Percentiles rank a stretch among this genome's conserved stretches.
Conservation (phyloP, 2,888 invertebrate genomes). For the Cremastinae sp. region DNA sequence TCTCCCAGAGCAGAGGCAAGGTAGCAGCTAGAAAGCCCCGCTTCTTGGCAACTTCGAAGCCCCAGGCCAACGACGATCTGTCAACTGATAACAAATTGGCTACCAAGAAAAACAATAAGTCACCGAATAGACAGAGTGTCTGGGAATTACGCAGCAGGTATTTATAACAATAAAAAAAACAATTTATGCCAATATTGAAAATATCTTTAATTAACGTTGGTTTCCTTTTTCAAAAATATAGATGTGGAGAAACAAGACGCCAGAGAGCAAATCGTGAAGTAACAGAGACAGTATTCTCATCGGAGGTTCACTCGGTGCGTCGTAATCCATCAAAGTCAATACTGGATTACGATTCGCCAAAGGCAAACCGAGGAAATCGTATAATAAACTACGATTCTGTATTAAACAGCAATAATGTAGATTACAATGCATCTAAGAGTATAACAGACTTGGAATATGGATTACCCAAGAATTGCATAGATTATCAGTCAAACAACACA, state of each 20-base stretch:
- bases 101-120: conserved; percentile 81
- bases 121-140: conserved; percentile 82
- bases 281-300: conserved; percentile 84
- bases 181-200: neutral
- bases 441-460: conserved; percentile 79
- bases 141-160: conserved; percentile 83
- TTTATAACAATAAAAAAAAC: neutral
- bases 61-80: conserved; percentile 77
- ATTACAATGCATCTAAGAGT: conserved; percentile 76
- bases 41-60: conserved; percentile 79
- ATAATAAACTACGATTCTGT: conserved; percentile 78
- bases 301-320: conserved; percentile 84
- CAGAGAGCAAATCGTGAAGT: conserved; percentile 82
- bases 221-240: conserved; percentile 63
- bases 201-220: neutral
- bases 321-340: conserved; percentile 79
- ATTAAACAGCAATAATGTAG: conserved; percentile 79
- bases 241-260: conserved; percentile 79
- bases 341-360: conserved; percentile 78
- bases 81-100: conserved; percentile 77
- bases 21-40: conserved; percentile 86
- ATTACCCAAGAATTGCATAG: conserved; percentile 77
- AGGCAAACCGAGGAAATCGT: conserved; percentile 70
- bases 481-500: conserved; percentile 77
- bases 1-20: conserved; percentile 90